Conservation (phyloP, 2,888 invertebrate species). For the Portevinia maculata region DNA sequence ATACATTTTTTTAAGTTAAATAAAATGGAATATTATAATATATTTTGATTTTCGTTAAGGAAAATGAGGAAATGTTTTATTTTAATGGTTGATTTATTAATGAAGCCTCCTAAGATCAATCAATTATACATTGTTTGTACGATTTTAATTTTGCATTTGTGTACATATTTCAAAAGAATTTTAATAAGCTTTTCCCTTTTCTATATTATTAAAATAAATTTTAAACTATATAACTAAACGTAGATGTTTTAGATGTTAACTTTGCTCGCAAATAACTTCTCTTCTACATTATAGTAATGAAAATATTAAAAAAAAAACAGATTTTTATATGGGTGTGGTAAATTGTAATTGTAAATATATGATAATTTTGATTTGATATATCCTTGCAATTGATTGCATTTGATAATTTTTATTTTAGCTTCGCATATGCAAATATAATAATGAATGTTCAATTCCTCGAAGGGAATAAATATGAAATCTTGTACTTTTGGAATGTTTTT, state of each 20-base stretch:
- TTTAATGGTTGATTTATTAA: constrained; percentile 39
- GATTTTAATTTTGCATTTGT: constrained; percentile 51
- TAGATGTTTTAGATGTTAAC: constrained; percentile 58
- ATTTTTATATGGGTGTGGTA: constrained; percentile 10
- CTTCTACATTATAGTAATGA: constrained; percentile 8
- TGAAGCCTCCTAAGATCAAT: constrained; percentile 38
- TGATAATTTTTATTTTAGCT: background rate
- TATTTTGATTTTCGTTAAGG: constrained; percentile 57
- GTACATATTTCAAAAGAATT: constrained; percentile 47
- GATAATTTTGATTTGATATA: background rate
- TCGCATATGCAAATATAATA: constrained; percentile 27
- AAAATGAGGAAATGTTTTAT: constrained; percentile 73
- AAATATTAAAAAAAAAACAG: background rate
- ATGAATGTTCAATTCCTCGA: background rate
- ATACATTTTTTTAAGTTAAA: constrained; percentile 30
- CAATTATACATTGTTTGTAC: constrained; percentile 21
- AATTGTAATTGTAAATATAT: constrained; percentile 1
- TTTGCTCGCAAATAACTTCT: constrained; percentile 49
- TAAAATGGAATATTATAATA: constrained; percentile 10
- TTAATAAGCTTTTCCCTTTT: constrained; percentile 55
- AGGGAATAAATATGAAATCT: background rate
- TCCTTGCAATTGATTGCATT: constrained; percentile 4
- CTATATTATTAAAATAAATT: constrained; percentile 22
- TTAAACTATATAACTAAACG: constrained; percentile 41
- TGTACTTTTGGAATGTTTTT: too few relatives aligned